Evolutionary conservation across 2,888 invertebrate species (phyloP), one percentile per base, ranked within the genome.

Genomic region (Anodontia alba): DNA sequence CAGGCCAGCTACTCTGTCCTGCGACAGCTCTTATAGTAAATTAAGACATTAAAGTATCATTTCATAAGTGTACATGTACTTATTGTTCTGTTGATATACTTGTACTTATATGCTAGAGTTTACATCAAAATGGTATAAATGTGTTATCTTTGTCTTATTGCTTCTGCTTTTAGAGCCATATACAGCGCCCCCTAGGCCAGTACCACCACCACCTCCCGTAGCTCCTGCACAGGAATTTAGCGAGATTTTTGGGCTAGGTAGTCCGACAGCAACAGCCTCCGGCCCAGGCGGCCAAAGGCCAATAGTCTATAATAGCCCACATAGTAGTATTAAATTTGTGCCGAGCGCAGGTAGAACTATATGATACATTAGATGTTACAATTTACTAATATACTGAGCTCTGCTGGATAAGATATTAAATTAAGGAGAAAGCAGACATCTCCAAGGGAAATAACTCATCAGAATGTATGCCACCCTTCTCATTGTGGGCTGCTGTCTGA

Each of bases 301-400:
- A 54, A 76, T 91, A 76, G 88, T 89, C 67, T 88, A 90, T 54
- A 90, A 90, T 88, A 88, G 90, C 73, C 87, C 86, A 26, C 80
- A 78, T 77, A 86, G 81, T 81, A 87, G 84, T 46, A 57, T 86
- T 81, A 86, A 78, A 75, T 86, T 86, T 80, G 81, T 76, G 71
- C 86, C 86, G 17, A 78, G 81, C 51, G 33, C 76, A 86, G 86
- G 86, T 86, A 86, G 84, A 51, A 17, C 17, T 72, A 20, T 69
- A 69, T 69, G 26, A 69, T 69, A 42, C 42, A 38, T 42, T 69
- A 69, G 69, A 69, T 46, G 69, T 69, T 69, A 20, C 20, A 42
- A n/a, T n/a, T 8, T 69, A 43, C 69, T 62, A 62, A 62, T 62
- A 33, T 3, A 33, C 62, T 62, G 20, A 33, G 23, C 12, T 33